Evolutionary conservation across 2,888 invertebrate genomes (phyloP), one percentile per base, ranked within the genome.

Genomic region (Hypselothyrea guttata): DNA sequence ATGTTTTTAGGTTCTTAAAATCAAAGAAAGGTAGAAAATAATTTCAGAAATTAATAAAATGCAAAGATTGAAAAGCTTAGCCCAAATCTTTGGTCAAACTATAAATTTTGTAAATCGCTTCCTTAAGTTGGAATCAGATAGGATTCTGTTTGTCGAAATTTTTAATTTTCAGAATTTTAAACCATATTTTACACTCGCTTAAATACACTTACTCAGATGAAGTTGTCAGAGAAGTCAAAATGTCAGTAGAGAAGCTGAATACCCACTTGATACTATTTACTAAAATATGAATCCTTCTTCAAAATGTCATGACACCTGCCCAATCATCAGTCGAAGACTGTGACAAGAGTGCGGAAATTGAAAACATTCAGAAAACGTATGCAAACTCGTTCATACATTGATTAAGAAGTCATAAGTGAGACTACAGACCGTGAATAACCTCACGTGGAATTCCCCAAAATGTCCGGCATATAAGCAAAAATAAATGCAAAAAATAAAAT

Each of bases 371-470:
- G 58, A 60, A 5, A 55, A 60, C 62, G 63, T 84, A 76, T 73
- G 57, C 66, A 77, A 63, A 63, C 51, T 48, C 44, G n/a, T n/a
- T n/a, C 34, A 11, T 42, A 41, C 40, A 16, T 8, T 76, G 81
- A 76, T 76, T 84, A 73, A 84, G 22, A 31, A 72, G 66, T 48
- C 65, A 65, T 48, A 65, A 49, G 59, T 52, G 47, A 1, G 28
- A 7, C 22, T 22, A 22, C 22, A 28, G 8, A 28, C 28, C 18
- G 5, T 0, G 4, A 1, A 16, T 4, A 37, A 7, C 3, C 18
- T 16, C 38, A 38, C 11, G 38, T 15, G 42, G 30, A 69, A 75
- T 78, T 79, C 78, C 78, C 78, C 56, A 72, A 66, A 59, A 83
- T 82, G 83, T 84, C 78, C 78, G 55, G 75, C 59, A 53, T n/a